phyloP scores from a whole-genome alignment of 2,113 vertebrate genomes.

The Pyrgilauda ruficollis region DNA sequence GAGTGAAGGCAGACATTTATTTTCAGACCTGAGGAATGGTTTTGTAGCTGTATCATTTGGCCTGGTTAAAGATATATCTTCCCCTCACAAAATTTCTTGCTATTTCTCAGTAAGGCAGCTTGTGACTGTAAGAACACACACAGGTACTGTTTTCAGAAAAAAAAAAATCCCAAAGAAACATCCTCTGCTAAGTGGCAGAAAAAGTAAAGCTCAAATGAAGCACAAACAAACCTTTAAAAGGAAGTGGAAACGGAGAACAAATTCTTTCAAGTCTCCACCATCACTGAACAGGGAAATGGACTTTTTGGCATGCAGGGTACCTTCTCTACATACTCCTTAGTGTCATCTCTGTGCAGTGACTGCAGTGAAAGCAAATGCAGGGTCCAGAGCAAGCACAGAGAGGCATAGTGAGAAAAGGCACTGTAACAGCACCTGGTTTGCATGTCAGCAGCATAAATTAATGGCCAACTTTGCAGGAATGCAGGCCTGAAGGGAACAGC shows the following conservation, averaged over 20 bases:
- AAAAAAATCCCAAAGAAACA: not conserved
- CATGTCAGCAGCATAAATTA: not conserved
- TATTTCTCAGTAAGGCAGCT: conserved; percentile 26
- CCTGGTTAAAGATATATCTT: not conserved
- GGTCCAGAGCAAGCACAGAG: not conserved
- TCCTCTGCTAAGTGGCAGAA: conserved; percentile 15
- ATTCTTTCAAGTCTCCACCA: not conserved
- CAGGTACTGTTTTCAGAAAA: not conserved
- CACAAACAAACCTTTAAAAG: conserved; percentile 28
- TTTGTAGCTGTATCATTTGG: not conserved
- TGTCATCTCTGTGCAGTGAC: not conserved
- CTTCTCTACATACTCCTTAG: not conserved
- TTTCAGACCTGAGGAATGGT: not conserved
- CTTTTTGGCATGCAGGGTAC: not conserved
- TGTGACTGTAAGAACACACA: not conserved
- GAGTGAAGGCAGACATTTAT: not conserved
- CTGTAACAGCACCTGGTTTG: not conserved
- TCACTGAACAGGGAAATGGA: not conserved
- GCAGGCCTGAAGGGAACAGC: not conserved
- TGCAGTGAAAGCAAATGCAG: not conserved
- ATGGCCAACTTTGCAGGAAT: not conserved
- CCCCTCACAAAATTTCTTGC: not conserved
- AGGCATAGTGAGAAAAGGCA: not conserved
- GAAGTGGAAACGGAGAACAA: not conserved
- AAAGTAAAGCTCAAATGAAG: conserved; percentile 7